Percentiles rank a stretch among this genome's conserved stretches.
These are phyloP conservation scores for Percopsis omiscomaycus DNA, from an alignment of 2,797 vertebrate genomes.

Conservation along the genomic window DNA sequence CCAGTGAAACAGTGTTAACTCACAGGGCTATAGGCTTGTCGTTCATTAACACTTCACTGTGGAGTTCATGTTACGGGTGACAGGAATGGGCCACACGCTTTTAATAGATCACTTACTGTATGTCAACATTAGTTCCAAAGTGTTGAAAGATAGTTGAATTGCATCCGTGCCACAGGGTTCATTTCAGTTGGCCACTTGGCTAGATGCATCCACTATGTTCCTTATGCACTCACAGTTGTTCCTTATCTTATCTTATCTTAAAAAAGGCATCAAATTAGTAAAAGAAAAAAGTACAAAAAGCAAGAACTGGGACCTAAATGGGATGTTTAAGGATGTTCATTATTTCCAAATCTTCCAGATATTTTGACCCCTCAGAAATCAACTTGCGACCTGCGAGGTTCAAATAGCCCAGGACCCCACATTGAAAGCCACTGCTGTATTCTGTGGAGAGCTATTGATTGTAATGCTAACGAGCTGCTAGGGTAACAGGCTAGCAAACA, in stretches of 20 bases:
- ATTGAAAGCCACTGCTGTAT: not conserved
- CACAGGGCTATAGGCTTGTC: constrained; percentile 9
- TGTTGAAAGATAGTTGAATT: not conserved
- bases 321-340: no score
- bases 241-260: no score
- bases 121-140: not conserved
- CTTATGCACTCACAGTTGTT: no score
- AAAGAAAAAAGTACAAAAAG: no score
- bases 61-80: not conserved
- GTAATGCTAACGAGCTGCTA: constrained; percentile 28
- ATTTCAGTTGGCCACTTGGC: no score
- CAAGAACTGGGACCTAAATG: no score
- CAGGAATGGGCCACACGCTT: not conserved
- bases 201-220: no score
- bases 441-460: constrained; percentile 15
- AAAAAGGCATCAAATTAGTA: no score
- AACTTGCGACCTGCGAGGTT: not conserved
- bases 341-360: no score
- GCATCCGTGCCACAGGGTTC: no score
- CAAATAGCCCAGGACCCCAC: not conserved
- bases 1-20: constrained; percentile 18
- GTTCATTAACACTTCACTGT: not conserved
- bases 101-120: not conserved
- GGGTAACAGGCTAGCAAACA: constrained; percentile 20
- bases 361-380: no score